Conservation (phyloP, 2,797 vertebrate genomes). For the Chaetophractus vellerosus region DNA sequence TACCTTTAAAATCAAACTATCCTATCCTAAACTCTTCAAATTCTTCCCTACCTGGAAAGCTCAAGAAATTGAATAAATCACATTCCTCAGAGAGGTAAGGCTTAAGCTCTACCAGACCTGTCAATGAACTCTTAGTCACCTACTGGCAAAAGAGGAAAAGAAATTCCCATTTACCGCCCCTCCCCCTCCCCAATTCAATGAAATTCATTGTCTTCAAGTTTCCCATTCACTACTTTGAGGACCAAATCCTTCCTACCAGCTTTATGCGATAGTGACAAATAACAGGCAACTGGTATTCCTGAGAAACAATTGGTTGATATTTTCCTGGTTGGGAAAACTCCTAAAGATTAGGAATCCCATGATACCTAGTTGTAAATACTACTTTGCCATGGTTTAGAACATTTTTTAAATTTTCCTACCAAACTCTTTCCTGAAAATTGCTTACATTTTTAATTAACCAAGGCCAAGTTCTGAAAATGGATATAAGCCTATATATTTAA, state of each 20-base stretch:
- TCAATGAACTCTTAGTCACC: background rate
- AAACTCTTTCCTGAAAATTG: conserved; percentile 48
- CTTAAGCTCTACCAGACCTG: background rate
- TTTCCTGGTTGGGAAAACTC: background rate
- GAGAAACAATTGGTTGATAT: background rate
- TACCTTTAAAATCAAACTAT: conserved; percentile 11
- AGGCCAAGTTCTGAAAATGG: conserved; percentile 35
- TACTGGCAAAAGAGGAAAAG: background rate
- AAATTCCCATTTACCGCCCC: background rate
- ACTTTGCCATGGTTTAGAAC: background rate
- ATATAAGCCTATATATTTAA: background rate
- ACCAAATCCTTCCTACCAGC: background rate
- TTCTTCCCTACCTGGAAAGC: background rate
- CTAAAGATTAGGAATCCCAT: background rate
- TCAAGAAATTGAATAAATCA: background rate
- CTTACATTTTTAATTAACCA: conserved; percentile 32
- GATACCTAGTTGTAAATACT: background rate
- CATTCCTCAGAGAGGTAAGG: background rate
- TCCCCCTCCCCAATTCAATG: background rate
- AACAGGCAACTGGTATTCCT: background rate
- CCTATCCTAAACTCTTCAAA: background rate
- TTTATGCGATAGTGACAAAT: background rate
- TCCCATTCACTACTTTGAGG: background rate
- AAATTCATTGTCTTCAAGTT: background rate
- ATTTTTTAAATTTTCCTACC: background rate